These are phyloP conservation scores for Poecile atricapillus DNA, from an alignment of 2,113 vertebrate species.

Conservation along the genomic window DNA sequence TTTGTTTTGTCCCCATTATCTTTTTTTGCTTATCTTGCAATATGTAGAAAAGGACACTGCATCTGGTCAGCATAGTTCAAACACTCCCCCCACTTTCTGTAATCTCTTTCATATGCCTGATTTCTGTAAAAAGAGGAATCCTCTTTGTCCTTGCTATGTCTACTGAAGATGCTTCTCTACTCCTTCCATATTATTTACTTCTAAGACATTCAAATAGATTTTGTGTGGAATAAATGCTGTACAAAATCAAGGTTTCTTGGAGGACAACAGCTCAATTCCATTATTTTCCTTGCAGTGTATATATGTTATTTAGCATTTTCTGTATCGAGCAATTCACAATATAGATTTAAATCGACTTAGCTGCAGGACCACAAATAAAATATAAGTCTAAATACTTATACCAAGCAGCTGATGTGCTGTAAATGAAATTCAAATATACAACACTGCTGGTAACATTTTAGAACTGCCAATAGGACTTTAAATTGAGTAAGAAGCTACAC, in stretches of 20 bases:
- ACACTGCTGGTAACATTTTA: not conserved
- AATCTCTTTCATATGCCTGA: not conserved
- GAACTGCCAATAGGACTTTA: not conserved
- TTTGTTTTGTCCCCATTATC: not conserved
- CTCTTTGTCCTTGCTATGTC: not conserved
- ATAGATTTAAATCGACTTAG: not conserved
- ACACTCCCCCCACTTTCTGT: not conserved
- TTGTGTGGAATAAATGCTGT: not conserved
- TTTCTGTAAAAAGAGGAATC: not conserved
- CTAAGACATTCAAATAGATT: not conserved
- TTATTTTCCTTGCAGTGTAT: not conserved
- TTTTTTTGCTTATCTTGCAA: not conserved
- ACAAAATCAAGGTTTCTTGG: not conserved
- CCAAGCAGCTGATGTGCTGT: not conserved
- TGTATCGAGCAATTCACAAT: not conserved
- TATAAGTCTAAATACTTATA: not conserved
- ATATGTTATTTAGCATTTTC: not conserved
- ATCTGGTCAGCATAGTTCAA: not conserved
- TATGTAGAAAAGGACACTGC: not conserved
- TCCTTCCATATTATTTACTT: not conserved
- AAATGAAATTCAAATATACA: not conserved
- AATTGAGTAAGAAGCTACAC: not conserved
- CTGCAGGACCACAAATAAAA: not conserved
- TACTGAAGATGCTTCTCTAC: not conserved
- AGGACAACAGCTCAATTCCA: not conserved